These are phyloP conservation scores for Proteles cristata DNA, from an alignment of 2,113 vertebrate genomes.

Conservation along the genomic window DNA sequence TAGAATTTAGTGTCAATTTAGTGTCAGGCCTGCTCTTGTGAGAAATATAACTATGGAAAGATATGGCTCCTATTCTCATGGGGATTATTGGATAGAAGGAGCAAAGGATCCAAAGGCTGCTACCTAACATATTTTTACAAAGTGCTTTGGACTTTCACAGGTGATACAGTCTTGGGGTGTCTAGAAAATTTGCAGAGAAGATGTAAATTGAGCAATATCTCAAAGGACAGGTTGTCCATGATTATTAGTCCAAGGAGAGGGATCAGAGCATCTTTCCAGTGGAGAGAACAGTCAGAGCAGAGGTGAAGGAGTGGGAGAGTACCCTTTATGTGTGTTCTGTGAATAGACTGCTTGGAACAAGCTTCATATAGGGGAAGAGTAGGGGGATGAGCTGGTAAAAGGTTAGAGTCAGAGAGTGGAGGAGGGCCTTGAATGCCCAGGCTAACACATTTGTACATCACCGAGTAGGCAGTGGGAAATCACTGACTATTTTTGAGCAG, in stretches of 20 bases:
- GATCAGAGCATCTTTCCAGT: neutral
- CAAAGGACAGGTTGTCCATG: neutral
- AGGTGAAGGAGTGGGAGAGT: neutral
- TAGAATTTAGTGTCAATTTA: neutral
- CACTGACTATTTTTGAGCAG: neutral
- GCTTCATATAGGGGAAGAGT: neutral
- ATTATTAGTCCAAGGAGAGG: neutral
- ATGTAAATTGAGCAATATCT: neutral
- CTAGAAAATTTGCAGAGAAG: neutral
- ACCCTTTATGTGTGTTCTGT: neutral
- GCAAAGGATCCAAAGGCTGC: neutral
- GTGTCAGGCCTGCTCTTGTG: neutral
- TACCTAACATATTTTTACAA: neutral
- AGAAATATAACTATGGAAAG: neutral
- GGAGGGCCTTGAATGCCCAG: neutral
- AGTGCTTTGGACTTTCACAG: neutral
- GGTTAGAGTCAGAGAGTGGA: neutral
- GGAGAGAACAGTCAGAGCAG: neutral
- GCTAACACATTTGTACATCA: neutral
- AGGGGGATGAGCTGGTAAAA: neutral
- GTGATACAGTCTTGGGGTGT: neutral
- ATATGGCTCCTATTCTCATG: neutral
- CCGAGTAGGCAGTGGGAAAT: neutral
- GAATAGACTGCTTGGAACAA: constrained; percentile 9
- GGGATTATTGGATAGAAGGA: neutral